Conservation (phyloP, 2,888 invertebrate genomes). For the Congeria kusceri region DNA sequence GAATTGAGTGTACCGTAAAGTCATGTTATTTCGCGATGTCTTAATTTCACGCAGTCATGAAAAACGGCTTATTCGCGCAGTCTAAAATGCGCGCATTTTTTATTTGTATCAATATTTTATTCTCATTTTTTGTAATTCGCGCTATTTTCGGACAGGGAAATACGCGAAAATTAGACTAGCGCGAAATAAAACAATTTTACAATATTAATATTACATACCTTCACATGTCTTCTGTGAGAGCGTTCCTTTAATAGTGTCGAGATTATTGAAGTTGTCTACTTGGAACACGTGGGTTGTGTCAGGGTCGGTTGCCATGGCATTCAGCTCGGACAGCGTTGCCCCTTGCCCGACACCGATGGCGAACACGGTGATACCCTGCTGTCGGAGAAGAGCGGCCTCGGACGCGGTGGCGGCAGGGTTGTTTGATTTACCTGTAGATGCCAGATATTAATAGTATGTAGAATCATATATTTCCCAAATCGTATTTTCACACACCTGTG, state of each 20-base stretch:
- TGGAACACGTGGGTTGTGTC: slow-evolving; percentile 76
- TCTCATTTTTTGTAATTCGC: too few relatives aligned
- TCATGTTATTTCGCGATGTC: too few relatives aligned
- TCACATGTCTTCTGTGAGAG: slow-evolving; percentile 74
- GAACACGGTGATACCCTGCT: slow-evolving; percentile 73
- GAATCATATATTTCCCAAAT: too few relatives aligned
- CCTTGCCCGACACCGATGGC: slow-evolving; percentile 77
- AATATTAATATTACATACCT: slow-evolving; percentile 65
- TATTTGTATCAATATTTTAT: too few relatives aligned
- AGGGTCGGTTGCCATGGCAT: slow-evolving; percentile 77
- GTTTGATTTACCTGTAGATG: slow-evolving; percentile 66
- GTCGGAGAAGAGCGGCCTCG: slow-evolving; percentile 68
- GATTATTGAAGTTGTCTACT: slow-evolving; percentile 74
- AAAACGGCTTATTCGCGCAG: too few relatives aligned
- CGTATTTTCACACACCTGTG: too few relatives aligned
- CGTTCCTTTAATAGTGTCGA: slow-evolving; percentile 71
- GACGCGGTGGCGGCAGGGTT: slow-evolving; percentile 69
- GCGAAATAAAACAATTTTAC: too few relatives aligned
- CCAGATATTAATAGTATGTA: background rate
- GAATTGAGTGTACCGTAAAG: too few relatives aligned
- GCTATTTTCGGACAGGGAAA: too few relatives aligned
- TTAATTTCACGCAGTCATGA: too few relatives aligned
- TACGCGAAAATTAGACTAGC: too few relatives aligned
- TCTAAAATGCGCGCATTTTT: too few relatives aligned
- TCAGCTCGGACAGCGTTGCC: slow-evolving; percentile 67